Conservation (phyloP, 2,113 vertebrate genomes). For the Lycocorax pyrrhopterus region DNA sequence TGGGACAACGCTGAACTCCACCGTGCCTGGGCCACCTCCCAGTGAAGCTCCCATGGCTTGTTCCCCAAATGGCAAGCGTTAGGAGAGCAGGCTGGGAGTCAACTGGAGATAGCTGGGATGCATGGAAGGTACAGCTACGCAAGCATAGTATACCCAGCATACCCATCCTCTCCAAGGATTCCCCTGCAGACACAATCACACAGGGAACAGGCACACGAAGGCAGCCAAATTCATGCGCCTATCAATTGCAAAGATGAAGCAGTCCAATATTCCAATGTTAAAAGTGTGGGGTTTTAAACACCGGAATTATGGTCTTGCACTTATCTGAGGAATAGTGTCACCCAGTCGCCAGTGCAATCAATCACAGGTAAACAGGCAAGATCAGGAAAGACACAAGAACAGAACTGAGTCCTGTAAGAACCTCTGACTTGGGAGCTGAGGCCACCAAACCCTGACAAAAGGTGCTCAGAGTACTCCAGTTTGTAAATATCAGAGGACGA, state of each 20-base stretch:
- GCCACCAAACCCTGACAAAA: not conserved
- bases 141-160: too few relatives aligned
- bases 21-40: rapidly evolving
- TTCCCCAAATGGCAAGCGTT: rapidly evolving
- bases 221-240: not conserved
- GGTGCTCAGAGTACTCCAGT: not conserved
- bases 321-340: not conserved
- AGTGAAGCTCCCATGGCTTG: rapidly evolving
- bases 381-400: not conserved
- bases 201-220: not conserved
- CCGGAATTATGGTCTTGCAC: not conserved
- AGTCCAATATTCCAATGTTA: not conserved
- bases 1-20: not conserved
- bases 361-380: not conserved
- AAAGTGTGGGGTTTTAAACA: not conserved
- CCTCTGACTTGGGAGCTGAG: not conserved
- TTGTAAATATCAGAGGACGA: not conserved
- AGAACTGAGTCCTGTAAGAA: not conserved
- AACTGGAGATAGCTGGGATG: rapidly evolving
- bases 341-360: not conserved
- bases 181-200: not conserved
- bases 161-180: too few relatives aligned
- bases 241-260: not conserved
- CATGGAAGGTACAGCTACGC: not conserved
- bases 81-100: not conserved